These are phyloP conservation scores for Abscondita cerata DNA, from an alignment of 2,888 invertebrate species.

Conservation along the genomic window DNA sequence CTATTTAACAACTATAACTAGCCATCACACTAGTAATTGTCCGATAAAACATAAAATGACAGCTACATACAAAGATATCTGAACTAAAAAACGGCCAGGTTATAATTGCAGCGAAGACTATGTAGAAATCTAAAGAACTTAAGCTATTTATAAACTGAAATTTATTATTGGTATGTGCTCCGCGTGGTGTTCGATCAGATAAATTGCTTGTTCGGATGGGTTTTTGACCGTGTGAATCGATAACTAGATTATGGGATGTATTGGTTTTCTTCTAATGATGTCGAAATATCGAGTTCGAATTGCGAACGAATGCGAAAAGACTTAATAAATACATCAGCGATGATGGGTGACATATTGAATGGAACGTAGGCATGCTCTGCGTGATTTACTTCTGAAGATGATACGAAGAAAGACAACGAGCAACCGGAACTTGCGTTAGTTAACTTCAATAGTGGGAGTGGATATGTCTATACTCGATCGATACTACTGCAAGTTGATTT, in stretches of 20 bases:
- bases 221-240: constrained; percentile 59
- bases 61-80: constrained; percentile 56
- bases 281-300: neutral
- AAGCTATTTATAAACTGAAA: constrained; percentile 44
- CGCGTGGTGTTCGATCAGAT: constrained; percentile 56
- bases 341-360: constrained; percentile 39
- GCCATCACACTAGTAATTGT: constrained; percentile 57
- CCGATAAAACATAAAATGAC: constrained; percentile 58
- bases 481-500: constrained; percentile 8
- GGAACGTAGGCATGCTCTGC: constrained; percentile 34
- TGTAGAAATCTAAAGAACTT: constrained; percentile 6
- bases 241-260: constrained; percentile 55
- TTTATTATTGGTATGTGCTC: constrained; percentile 50
- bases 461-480: constrained; percentile 6
- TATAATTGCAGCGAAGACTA: constrained; percentile 47
- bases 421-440: constrained; percentile 16
- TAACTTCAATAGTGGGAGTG: constrained; percentile 9
- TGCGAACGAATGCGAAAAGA: neutral
- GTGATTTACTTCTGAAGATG: constrained; percentile 35
- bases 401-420: constrained; percentile 13
- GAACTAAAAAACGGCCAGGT: constrained; percentile 49
- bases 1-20: constrained; percentile 58
- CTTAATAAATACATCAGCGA: constrained; percentile 34
- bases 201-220: constrained; percentile 55
- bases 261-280: constrained; percentile 36